Base-by-base conservation (phyloP, 1,140 invertebrate species). In the Zaprionus inermis region DNA sequence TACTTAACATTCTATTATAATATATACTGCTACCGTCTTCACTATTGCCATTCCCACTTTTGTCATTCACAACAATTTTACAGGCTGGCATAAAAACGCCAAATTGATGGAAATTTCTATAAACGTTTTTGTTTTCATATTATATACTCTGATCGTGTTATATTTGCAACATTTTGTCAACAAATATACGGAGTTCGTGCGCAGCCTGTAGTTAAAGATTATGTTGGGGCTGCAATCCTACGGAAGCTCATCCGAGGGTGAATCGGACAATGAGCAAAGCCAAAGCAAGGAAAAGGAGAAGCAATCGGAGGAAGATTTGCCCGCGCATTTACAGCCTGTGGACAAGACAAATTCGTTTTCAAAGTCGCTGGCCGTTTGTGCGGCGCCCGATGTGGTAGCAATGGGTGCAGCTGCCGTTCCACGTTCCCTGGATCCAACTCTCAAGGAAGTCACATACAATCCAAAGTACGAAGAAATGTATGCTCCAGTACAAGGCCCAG, bases 401-500 rank as follows among this genome's bases (percentile, higher is more conserved):
- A 95, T 95, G 64, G 94, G 94, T 16, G 90, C 93, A 5, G 93
- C 94, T 72, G 93, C 95, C 57, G 94, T 94, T 44, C 68, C 93
- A 16, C 90, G 93, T 4, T 95, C 95, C 60, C 92, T 97, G 65
- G 96, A 97, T 93, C 95, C 96, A 1, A 95, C 94, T 22, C 94
- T 95, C 3, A 96, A 96, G 91, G 97, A 98, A 93, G 92, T 99
- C 5, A 94, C 93, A 70, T 96, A 96, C 85, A 99, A 99, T 94
- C 97, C 98, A n/a, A 98, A 96, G 90, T 99, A 95, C 93, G 98
- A 99, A 65, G 97, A 99, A 92, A 93, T 99, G 4, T 99, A 96
- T 94, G 96, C 97, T n/a, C 98, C 98, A 5, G 94, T 96, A 12
- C 93, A 97, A 18, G 98, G 98, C 0, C 98, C 98, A 5, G 95